A percentile compares a stretch with the other conserved stretches of the same genome.
Evolutionary conservation across 2,113 vertebrate genomes (phyloP).

Genomic region (Reinhardtius hippoglossoides): DNA sequence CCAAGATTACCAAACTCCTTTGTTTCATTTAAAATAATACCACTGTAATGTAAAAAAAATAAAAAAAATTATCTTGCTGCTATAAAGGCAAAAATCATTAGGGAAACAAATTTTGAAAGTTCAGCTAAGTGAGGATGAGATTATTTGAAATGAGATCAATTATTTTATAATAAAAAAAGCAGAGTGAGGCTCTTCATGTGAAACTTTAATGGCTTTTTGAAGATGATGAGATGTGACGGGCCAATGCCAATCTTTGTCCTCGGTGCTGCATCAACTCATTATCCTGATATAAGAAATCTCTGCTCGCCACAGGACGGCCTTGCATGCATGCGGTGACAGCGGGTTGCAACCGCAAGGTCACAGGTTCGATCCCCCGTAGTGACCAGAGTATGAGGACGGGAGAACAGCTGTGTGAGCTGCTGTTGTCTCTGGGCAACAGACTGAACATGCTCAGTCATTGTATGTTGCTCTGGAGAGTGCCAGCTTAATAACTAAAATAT

Average conservation of each 20-base stretch:
- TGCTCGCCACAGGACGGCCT: background rate
- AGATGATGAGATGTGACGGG: background rate
- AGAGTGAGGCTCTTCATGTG: background rate
- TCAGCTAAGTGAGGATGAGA: background rate
- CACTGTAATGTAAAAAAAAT: too few relatives aligned
- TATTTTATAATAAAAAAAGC: background rate
- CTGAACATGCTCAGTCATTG: slow-evolving; percentile 29
- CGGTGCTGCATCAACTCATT: slow-evolving; percentile 5
- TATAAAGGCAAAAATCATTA: background rate
- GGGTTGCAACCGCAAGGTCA: slow-evolving; percentile 19
- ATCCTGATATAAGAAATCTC: background rate
- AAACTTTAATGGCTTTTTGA: slow-evolving; percentile 11
- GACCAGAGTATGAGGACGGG: background rate
- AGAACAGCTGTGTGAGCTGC: slow-evolving; percentile 25
- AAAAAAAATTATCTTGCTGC: background rate
- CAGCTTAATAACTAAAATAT: slow-evolving; percentile 44
- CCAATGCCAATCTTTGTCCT: slow-evolving; percentile 6
- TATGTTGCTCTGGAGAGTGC: background rate
- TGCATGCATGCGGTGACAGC: background rate
- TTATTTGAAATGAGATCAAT: background rate
- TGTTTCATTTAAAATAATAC: too few relatives aligned
- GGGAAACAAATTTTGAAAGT: background rate
- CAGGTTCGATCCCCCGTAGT: slow-evolving; percentile 10
- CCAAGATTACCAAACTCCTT: too few relatives aligned
- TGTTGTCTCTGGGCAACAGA: slow-evolving; percentile 13